Percentiles rank a stretch among this genome's conserved stretches.
Evolutionary conservation across 2,888 invertebrate genomes (phyloP).

Genomic region (Hemithea aestivaria): DNA sequence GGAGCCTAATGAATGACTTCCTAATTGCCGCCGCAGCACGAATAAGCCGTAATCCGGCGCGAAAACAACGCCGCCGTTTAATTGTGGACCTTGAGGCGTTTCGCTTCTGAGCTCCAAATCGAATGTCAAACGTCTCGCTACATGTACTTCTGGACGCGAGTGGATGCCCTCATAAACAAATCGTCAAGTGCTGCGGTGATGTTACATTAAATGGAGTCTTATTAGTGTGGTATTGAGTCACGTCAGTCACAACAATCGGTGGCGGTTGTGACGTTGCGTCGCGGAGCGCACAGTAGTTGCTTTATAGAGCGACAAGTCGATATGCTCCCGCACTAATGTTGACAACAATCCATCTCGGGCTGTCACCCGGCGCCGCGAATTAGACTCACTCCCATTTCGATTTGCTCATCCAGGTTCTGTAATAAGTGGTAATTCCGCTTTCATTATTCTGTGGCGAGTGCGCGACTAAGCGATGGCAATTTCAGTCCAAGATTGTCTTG

Average conservation of each 20-base stretch:
- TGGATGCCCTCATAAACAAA: conserved; percentile 44
- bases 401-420: conserved; percentile 57
- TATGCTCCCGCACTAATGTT: conserved; percentile 74
- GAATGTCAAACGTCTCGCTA: conserved; percentile 60
- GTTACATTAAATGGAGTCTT: conserved; percentile 9
- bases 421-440: conserved; percentile 52
- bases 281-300: conserved; percentile 22
- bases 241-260: conserved; percentile 26
- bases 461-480: conserved; percentile 53
- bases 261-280: conserved; percentile 16
- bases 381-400: conserved; percentile 74
- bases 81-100: conserved; percentile 70
- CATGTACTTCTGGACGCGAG: conserved; percentile 58
- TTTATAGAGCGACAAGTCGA: conserved; percentile 65
- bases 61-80: conserved; percentile 56
- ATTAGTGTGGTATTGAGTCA: conserved; percentile 5
- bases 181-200: conserved; percentile 37
- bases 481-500: conserved; percentile 59
- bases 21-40: conserved; percentile 76
- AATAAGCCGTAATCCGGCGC: conserved; percentile 72
- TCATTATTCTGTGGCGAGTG: conserved; percentile 43
- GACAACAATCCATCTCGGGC: conserved; percentile 74
- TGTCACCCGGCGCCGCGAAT: conserved; percentile 73
- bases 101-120: conserved; percentile 65
- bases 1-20: conserved; percentile 79